Percentiles rank a stretch among this genome's conserved stretches.
phyloP scores from a whole-genome alignment of 2,113 vertebrate species.

The Pelvicachromis taeniatus region DNA sequence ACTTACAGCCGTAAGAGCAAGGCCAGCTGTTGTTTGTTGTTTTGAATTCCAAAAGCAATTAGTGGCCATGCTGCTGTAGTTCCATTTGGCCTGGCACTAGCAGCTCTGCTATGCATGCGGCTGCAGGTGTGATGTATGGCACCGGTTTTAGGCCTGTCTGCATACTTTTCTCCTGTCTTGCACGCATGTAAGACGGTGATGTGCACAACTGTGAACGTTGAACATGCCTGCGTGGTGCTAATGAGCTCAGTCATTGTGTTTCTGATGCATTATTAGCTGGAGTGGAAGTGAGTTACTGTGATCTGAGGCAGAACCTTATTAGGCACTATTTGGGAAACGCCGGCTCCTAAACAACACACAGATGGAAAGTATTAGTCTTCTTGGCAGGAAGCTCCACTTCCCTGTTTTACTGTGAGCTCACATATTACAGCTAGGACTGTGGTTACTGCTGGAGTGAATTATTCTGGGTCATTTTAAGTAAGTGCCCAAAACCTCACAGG shows the following conservation, averaged over 20 bases:
- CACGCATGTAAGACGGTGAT: not conserved
- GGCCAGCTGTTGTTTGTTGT: not conserved
- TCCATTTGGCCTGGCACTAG: not conserved
- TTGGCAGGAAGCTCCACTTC: conserved; percentile 53
- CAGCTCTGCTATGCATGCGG: not conserved
- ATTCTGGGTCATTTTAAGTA: not conserved
- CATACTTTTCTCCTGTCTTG: not conserved
- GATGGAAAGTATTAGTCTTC: conserved; percentile 56
- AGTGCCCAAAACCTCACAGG: conserved; percentile 5
- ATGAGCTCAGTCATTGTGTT: not conserved
- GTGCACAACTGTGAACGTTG: not conserved
- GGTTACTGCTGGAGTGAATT: conserved; percentile 34
- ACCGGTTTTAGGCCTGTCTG: not conserved
- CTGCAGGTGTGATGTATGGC: not conserved
- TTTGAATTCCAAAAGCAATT: not conserved
- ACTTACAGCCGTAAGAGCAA: not conserved
- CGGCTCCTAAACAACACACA: conserved; percentile 40
- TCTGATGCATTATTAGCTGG: not conserved
- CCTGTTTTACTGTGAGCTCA: conserved; percentile 39
- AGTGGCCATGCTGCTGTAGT: not conserved
- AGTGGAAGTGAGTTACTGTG: conserved; percentile 6
- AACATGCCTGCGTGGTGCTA: not conserved
- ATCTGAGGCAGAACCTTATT: conserved; percentile 42
- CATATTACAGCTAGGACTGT: conserved; percentile 16
- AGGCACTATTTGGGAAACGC: conserved; percentile 29